phyloP scores from a whole-genome alignment of 2,888 invertebrate genomes.

The Cremastobaeus sp. region DNA sequence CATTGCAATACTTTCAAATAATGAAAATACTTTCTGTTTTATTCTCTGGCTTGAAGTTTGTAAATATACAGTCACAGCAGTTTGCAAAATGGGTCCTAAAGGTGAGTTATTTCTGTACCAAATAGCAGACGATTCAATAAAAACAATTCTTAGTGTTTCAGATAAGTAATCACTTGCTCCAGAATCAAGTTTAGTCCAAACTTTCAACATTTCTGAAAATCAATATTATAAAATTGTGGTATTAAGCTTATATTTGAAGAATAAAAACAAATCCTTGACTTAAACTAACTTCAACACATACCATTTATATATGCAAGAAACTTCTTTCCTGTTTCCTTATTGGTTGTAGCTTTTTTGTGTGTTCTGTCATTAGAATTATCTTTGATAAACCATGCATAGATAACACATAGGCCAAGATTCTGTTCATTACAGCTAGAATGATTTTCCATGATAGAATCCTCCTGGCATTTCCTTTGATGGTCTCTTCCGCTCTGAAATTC shows the following conservation, averaged over 20 bases:
- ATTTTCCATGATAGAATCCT: no score
- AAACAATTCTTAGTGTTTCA: conserved; percentile 68
- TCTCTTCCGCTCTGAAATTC: no score
- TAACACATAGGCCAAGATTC: conserved; percentile 80
- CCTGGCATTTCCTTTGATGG: conserved; percentile 72
- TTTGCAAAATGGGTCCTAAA: conserved; percentile 66
- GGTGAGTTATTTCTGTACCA: conserved; percentile 69
- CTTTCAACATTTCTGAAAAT: conserved; percentile 67
- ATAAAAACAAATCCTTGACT: no score
- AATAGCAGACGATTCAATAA: conserved; percentile 69
- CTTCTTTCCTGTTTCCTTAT: conserved; percentile 72
- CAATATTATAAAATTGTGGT: no score
- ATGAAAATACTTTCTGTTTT: conserved; percentile 76
- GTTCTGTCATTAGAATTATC: conserved; percentile 78
- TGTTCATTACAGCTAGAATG: conserved; percentile 80
- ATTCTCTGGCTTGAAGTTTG: conserved; percentile 66
- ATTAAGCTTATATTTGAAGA: no score
- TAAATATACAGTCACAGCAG: conserved; percentile 65
- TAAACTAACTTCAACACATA: no score
- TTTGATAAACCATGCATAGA: conserved; percentile 75
- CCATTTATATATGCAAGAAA: conserved; percentile 80
- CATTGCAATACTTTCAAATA: conserved; percentile 79
- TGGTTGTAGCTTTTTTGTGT: conserved; percentile 78
- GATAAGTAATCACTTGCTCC: conserved; percentile 64
- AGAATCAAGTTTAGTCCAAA: conserved; percentile 65